Conservation (phyloP, 2,888 invertebrate genomes). For the Meiosimyza platycephala region DNA sequence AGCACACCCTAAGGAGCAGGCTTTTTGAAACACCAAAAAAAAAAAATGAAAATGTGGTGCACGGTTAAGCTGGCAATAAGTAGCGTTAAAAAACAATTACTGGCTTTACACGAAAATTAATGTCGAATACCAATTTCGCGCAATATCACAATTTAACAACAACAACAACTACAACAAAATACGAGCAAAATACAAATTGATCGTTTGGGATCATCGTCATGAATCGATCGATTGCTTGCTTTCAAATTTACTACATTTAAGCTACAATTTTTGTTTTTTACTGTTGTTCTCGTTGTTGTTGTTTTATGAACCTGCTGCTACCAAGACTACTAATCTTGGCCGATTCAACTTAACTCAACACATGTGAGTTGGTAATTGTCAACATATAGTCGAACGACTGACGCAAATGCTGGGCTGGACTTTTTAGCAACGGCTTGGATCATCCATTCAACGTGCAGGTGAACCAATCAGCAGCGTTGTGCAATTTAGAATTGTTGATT, state of each 20-base stretch:
- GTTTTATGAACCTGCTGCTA: conserved; percentile 23
- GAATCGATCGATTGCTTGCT: conserved; percentile 15
- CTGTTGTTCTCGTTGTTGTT: conserved; percentile 23
- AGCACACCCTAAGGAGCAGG: too few relatives aligned
- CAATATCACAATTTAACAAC: conserved; percentile 37
- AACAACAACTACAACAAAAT: conserved; percentile 23
- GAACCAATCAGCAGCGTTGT: conserved; percentile 24
- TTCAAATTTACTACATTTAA: conserved; percentile 1
- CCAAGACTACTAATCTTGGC: neutral
- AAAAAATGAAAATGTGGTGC: conserved; percentile 6
- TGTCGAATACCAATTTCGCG: conserved; percentile 47
- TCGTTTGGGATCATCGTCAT: conserved; percentile 20
- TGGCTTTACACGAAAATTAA: conserved; percentile 46
- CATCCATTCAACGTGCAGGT: conserved; percentile 24
- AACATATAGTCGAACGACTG: neutral
- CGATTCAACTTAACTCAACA: neutral
- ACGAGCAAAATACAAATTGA: conserved; percentile 18
- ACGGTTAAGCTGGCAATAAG: conserved; percentile 37
- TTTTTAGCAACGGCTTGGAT: neutral
- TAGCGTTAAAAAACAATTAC: conserved; percentile 51
- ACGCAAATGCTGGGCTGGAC: neutral
- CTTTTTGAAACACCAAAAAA: too few relatives aligned
- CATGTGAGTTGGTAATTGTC: conserved; percentile 24
- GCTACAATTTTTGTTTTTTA: conserved; percentile 17
- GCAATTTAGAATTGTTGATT: conserved; percentile 20